A percentile compares a stretch with the other conserved stretches of the same genome.
phyloP scores from a whole-genome alignment of 2,888 invertebrate species.

The Colletes collaris region DNA sequence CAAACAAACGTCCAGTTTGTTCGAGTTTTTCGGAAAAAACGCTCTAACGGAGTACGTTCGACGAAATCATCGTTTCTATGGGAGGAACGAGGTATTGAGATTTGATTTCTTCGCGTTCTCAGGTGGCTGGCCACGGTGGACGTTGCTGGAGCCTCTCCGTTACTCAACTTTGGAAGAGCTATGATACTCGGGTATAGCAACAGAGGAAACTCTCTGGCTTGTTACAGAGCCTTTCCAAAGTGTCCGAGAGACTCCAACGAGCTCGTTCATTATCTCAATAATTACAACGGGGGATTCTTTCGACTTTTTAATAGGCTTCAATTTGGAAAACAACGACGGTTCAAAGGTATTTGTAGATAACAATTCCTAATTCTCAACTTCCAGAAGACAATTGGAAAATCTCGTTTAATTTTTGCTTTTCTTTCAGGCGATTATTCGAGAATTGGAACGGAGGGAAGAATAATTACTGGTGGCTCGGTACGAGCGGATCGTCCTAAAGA shows the following conservation, averaged over 20 bases:
- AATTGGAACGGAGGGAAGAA: neutral
- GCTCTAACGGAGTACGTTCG: constrained; percentile 86
- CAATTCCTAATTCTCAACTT: too few species aligned
- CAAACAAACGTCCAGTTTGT: constrained; percentile 69
- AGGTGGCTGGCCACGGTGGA: constrained; percentile 86
- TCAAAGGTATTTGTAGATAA: neutral
- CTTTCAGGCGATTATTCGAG: neutral
- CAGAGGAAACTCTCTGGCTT: constrained; percentile 86
- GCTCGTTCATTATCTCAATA: constrained; percentile 91
- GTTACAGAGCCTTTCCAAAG: constrained; percentile 87
- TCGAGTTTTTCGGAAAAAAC: constrained; percentile 75
- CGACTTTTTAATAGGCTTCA: constrained; percentile 86
- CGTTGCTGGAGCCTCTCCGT: constrained; percentile 85
- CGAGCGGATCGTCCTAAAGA: neutral
- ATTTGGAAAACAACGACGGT: neutral
- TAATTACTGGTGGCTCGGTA: neutral
- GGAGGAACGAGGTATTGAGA: neutral
- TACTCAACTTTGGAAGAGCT: constrained; percentile 90
- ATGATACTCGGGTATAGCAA: constrained; percentile 89
- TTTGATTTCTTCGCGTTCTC: constrained; percentile 60
- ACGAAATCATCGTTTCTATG: too few species aligned
- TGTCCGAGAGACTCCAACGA: constrained; percentile 90
- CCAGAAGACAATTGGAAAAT: too few species aligned
- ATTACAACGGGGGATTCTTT: constrained; percentile 94
- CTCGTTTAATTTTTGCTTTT: neutral